Base-by-base conservation (phyloP, 2,888 invertebrate genomes). In the Hemithea aestivaria region DNA sequence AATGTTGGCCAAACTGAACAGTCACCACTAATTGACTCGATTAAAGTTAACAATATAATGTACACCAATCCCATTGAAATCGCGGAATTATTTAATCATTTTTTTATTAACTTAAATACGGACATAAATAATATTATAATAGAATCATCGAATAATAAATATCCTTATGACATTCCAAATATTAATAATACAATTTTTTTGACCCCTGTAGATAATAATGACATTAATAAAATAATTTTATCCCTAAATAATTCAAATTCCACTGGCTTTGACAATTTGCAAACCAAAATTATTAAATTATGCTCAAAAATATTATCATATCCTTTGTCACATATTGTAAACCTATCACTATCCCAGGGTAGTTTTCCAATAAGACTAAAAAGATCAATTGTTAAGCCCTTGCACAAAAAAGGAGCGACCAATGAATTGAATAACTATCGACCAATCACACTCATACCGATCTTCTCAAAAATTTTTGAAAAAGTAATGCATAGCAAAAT, bases 401-500 rank as follows among this genome's bases (percentile, higher is more conserved):
- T 52, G 1, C 30, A 24, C 27, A 52, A 52, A 35, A 45, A 42
- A 10, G 44, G 35, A 3, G 26, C 21, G 6, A 27, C 24, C 6
- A 7, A 26, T 20, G 27, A 33, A 0, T 21, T 33, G 5, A 22
- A 16, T 9, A 44, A 41, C 10, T 45, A 50, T 6, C 28, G 47
- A 16, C 45, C 47, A 1, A 40, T 50, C 6, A 30, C 45, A 3
- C 32, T 43, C 1, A 34, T 43, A 11, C 36, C 47, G 6, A 40
- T 42, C 7, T 32, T 48, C 2, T 45, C 45, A 1, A 48, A 51
- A 35, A 20, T 48, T 7, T 34, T 40, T 10, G 51, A 44, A 31
- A 43, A 38, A 23, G 20, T 35, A 6, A 38, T 43, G 26, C 20
- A 38, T n/a, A 10, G 6, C 7, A 30, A 27, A 1, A 8, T 35